Evolutionary conservation across 2,113 vertebrate genomes (phyloP).

Genomic region (human (Homo sapiens)): GRCh38 chr3:14681001-14681500

Average conservation of each 20-base stretch:
- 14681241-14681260: neutral
- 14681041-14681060: neutral
- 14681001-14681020: neutral
- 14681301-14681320: neutral
- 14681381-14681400: neutral
- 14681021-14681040: neutral
- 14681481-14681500: neutral
- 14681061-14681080: neutral
- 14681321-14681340: neutral
- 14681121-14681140: neutral
- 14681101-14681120: neutral
- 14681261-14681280: accelerated
- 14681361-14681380: neutral
- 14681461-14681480: neutral
- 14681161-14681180: neutral
- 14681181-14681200: neutral
- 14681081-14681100: neutral
- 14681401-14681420: neutral
- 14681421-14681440: neutral
- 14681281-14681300: neutral
- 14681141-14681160: neutral
- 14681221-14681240: accelerated
- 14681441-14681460: neutral
- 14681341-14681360: neutral
- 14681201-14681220: neutral